Percentiles rank a stretch among this genome's conserved stretches.
These are phyloP conservation scores for Gila orcuttii DNA, from an alignment of 2,113 vertebrate species.

Conservation along the genomic window DNA sequence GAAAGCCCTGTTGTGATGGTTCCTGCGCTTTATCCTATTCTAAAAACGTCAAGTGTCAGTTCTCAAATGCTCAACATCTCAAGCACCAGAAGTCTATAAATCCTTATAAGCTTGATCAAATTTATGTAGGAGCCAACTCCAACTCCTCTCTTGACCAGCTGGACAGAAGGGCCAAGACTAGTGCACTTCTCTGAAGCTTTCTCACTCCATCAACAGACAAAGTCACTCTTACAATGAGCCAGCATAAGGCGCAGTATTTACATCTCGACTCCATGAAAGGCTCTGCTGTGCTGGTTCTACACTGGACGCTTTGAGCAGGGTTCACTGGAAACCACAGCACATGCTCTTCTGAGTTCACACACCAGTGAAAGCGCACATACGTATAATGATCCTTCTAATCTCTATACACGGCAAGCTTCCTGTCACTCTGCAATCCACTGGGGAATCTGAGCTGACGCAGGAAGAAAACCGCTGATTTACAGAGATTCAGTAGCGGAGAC, in stretches of 20 bases:
- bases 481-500: conserved; percentile 53
- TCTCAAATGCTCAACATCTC: not conserved
- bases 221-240: conserved; percentile 56
- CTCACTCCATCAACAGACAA: conserved; percentile 62
- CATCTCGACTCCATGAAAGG: conserved; percentile 67
- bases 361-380: conserved; percentile 20
- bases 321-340: conserved; percentile 33
- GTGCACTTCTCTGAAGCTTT: conserved; percentile 55
- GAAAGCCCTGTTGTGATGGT: not conserved
- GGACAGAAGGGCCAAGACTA: conserved; percentile 60
- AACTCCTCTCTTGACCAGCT: conserved; percentile 54
- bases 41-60: not conserved
- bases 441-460: conserved; percentile 52
- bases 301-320: conserved; percentile 63
- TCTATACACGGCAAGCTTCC: conserved; percentile 48
- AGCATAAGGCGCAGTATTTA: conserved; percentile 61
- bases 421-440: conserved; percentile 40
- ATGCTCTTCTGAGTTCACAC: conserved; percentile 39
- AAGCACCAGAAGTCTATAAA: not conserved
- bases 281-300: conserved; percentile 64
- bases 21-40: not conserved
- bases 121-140: no score
- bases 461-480: conserved; percentile 57
- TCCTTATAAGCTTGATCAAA: not conserved
- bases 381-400: conserved; percentile 47